Evolutionary conservation across 2,113 vertebrate genomes (phyloP).

Genomic region (Xyrauchen texanus): DNA sequence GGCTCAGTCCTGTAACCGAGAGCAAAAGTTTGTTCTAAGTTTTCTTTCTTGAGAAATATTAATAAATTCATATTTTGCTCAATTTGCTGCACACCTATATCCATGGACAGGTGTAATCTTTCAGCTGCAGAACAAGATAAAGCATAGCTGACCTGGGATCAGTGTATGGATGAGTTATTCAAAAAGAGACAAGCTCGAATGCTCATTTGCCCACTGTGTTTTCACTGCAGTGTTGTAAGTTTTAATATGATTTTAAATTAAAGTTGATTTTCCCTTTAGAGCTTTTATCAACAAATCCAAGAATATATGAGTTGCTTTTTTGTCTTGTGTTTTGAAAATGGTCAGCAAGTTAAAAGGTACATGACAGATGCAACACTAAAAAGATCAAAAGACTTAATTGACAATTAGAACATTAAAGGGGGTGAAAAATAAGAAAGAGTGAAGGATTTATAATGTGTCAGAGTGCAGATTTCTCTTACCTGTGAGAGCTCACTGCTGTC

Average conservation of each 20-base stretch:
- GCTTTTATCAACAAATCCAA: too few species aligned
- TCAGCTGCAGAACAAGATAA: constrained; percentile 55
- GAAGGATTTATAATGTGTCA: too few species aligned
- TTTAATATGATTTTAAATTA: neutral
- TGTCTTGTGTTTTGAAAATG: too few species aligned
- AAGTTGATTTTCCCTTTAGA: too few species aligned
- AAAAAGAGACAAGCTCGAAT: constrained; percentile 48
- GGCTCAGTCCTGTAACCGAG: constrained; percentile 27
- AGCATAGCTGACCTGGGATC: constrained; percentile 53
- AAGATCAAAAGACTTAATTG: neutral
- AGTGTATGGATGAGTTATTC: constrained; percentile 46
- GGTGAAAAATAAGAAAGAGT: neutral
- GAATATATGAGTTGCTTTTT: too few species aligned
- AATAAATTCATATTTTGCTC: constrained; percentile 44
- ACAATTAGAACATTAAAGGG: neutral
- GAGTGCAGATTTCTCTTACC: constrained; percentile 69
- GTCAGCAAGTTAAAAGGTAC: too few species aligned
- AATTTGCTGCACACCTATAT: constrained; percentile 23
- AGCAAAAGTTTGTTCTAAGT: constrained; percentile 26
- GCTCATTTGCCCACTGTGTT: constrained; percentile 57
- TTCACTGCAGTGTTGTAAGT: constrained; percentile 46
- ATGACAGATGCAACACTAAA: neutral
- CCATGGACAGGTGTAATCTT: constrained; percentile 45
- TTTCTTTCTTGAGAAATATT: constrained; percentile 46
- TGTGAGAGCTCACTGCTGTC: constrained; percentile 89